Base-by-base conservation (phyloP, 2,113 vertebrate species). In the Peucedramus taeniatus region DNA sequence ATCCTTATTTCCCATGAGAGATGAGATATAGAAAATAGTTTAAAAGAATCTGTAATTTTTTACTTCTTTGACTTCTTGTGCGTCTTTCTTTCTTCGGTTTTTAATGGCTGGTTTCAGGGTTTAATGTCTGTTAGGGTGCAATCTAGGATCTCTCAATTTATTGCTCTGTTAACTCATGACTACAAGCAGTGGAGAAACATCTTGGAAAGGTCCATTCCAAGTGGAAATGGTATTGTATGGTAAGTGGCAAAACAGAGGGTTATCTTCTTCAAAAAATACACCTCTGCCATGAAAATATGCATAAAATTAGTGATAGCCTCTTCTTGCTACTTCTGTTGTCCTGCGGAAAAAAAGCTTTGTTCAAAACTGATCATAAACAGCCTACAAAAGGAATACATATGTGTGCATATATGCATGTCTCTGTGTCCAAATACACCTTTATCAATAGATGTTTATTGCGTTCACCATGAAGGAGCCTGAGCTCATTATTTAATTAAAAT, bases 401-500 rank as follows among this genome's bases (percentile, higher is more conserved):
- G 0, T 87, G 16, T 56, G 16, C 13, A 40, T 26, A 14, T 26
- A 17, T 64, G 44, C 0, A 0, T 23, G 35, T 26, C 12, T 70
- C 21, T 90, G 56, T 78, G n/a, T 66, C 51, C 74, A 80, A 85
- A 53, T 71, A 69, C 49, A 94, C 60, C 63, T 97, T 97, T 97
- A 96, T 94, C 89, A 94, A 68, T 79, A 90, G 75, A 56, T 96
- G 91, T 90, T 96, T 91, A 87, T 87, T 76, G 59, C 97, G 77
- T 92, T 96, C 90, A 95, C 80, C 63, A 83, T 64, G 9, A 84
- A 92, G 93, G 91, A 96, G 61, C 64, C 68, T 78, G 66, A 90
- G 66, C 71, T 95, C 71, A 77, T 96, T 97, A 94, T 78, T 96
- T 97, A 95, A 97, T 97, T 97, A 97, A 97, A 94, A 95, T 77